Percentiles rank a stretch among this genome's conserved stretches.
Conservation (phyloP, 92 coral and sea anemone genomes). For the Bergia sp. region DNA sequence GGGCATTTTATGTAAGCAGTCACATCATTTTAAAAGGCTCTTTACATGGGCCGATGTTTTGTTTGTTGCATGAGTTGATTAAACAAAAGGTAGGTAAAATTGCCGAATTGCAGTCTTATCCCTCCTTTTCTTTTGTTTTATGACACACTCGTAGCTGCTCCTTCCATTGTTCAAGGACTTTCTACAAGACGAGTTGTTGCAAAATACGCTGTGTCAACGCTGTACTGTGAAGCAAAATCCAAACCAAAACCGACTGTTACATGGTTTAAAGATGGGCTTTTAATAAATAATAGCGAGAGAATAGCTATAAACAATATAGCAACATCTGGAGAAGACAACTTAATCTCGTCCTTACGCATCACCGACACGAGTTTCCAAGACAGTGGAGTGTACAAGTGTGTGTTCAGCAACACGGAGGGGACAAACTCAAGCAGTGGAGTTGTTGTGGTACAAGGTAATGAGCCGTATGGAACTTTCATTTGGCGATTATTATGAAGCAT, state of each 20-base stretch:
- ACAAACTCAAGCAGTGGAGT: constrained; percentile 22
- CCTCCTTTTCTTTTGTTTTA: background rate
- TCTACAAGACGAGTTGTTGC: background rate
- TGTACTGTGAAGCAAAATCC: constrained; percentile 10
- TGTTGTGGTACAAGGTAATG: constrained; percentile 24
- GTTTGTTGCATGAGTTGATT: too few species aligned
- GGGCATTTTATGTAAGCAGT: too few species aligned
- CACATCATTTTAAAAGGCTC: too few species aligned
- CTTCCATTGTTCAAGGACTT: constrained; percentile 14
- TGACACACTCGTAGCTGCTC: background rate
- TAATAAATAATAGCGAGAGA: background rate
- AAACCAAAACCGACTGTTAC: constrained; percentile 22
- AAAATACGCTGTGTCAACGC: background rate
- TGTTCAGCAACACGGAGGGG: constrained; percentile 22
- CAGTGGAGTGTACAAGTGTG: constrained; percentile 18
- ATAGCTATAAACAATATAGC: background rate
- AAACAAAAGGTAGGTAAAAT: too few species aligned
- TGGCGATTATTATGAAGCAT: too few species aligned
- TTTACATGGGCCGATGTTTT: too few species aligned
- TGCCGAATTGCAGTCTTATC: background rate
- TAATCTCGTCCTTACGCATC: background rate
- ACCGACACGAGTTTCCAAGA: background rate
- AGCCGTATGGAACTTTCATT: background rate
- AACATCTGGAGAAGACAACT: background rate
- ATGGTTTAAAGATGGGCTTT: background rate